These are phyloP conservation scores for Mustela nigripes DNA, from an alignment of 2,113 vertebrate species.

Conservation along the genomic window DNA sequence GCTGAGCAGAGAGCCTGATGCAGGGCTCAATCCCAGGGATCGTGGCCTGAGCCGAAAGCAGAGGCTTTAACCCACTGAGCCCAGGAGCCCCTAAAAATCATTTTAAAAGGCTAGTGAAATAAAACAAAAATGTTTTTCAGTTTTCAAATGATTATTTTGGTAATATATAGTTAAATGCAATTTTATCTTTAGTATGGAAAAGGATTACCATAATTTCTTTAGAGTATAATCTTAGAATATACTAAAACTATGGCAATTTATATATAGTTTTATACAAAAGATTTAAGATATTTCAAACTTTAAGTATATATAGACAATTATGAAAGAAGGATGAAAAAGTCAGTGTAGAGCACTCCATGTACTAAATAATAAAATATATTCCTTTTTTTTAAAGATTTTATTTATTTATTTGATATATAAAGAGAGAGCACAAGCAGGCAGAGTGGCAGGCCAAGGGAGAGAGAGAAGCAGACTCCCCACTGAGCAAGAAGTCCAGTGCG, in stretches of 20 bases:
- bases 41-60: no score
- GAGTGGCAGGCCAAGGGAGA: no score
- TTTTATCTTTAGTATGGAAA: constrained; percentile 1
- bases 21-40: no score
- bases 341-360: neutral
- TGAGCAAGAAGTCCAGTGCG: no score
- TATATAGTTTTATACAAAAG: neutral
- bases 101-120: neutral
- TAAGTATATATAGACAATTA: neutral
- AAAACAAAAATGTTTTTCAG: neutral
- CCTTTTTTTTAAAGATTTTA: no score
- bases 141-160: constrained; percentile 18
- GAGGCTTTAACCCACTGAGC: no score
- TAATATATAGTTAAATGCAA: neutral
- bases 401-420: no score
- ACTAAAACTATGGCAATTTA: neutral
- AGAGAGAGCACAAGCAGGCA: no score
- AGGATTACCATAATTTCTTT: neutral
- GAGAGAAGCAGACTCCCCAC: no score
- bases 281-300: neutral
- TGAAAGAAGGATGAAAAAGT: neutral
- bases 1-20: no score
- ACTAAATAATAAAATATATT: neutral
- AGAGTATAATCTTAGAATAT: neutral
- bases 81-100: neutral